A percentile compares a stretch with the other conserved stretches of the same genome.
These are phyloP conservation scores for Plemyria rubiginata DNA, from an alignment of 2,888 invertebrate genomes.

Conservation along the genomic window DNA sequence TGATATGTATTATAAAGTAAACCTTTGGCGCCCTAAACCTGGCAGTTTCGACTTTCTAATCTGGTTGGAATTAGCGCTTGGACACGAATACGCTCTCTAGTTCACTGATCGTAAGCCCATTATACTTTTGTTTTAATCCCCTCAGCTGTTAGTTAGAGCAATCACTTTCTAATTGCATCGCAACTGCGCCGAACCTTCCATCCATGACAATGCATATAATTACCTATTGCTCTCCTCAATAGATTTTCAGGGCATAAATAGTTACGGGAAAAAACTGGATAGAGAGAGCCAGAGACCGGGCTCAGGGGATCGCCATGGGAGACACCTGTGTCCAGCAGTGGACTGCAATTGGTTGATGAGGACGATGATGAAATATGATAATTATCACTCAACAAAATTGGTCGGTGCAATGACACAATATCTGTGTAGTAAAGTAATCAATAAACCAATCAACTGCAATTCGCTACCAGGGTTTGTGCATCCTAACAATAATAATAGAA, in stretches of 20 bases:
- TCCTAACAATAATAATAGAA: conserved; percentile 10
- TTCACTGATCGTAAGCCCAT: conserved; percentile 62
- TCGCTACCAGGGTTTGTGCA: conserved; percentile 5
- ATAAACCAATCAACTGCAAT: conserved; percentile 5
- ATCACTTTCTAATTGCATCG: conserved; percentile 69
- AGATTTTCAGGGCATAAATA: neutral
- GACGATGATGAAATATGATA: no score
- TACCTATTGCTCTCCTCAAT: neutral
- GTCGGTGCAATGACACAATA: conserved; percentile 2
- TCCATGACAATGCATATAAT: conserved; percentile 17
- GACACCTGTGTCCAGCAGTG: no score
- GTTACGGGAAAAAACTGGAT: no score
- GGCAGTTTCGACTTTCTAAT: conserved; percentile 78
- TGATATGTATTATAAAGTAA: conserved; percentile 36
- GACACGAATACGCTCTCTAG: conserved; percentile 70
- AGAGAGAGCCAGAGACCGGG: no score
- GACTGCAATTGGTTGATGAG: no score
- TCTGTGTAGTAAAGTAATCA: no score
- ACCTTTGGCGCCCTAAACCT: conserved; percentile 54
- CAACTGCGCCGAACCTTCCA: conserved; percentile 44
- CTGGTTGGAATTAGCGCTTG: conserved; percentile 67
- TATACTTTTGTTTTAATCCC: conserved; percentile 72
- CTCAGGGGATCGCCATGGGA: no score
- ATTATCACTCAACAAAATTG: conserved; percentile 4
- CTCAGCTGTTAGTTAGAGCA: conserved; percentile 56